A percentile compares a stretch with the other conserved stretches of the same genome.
phyloP scores from a whole-genome alignment of 2,797 vertebrate species.

The Gastrophryne carolinensis region DNA sequence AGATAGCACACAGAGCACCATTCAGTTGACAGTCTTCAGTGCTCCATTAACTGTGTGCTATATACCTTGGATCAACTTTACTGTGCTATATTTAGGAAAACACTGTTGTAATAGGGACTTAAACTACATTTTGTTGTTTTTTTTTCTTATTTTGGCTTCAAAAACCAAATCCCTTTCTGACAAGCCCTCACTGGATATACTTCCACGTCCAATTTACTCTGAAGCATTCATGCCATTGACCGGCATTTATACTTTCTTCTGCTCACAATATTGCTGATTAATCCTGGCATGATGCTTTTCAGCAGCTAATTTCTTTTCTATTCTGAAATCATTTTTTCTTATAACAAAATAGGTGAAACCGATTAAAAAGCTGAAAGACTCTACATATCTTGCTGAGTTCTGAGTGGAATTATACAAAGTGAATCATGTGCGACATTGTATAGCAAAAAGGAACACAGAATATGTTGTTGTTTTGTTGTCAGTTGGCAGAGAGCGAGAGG shows the following conservation, averaged over 20 bases:
- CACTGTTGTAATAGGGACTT: too few species aligned
- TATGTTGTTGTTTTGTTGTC: neutral
- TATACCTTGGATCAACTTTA: too few species aligned
- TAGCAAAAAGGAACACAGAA: constrained; percentile 12
- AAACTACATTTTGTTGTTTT: too few species aligned
- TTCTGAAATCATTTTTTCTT: neutral
- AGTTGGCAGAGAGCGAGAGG: neutral
- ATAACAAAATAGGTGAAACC: neutral
- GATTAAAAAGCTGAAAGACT: neutral
- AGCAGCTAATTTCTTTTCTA: neutral
- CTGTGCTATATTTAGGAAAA: too few species aligned
- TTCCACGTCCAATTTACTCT: neutral
- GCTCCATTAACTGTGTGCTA: too few species aligned
- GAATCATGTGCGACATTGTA: constrained; percentile 5
- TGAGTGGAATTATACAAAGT: neutral
- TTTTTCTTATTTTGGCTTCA: neutral
- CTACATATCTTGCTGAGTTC: neutral
- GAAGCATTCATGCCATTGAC: neutral
- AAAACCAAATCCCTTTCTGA: neutral
- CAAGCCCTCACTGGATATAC: neutral
- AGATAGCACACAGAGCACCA: too few species aligned
- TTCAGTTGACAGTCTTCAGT: too few species aligned
- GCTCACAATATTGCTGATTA: neutral
- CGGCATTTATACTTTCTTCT: neutral
- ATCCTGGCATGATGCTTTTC: neutral